Conservation (phyloP, 2,888 invertebrate genomes). For the Drosophila prolongata region DNA sequence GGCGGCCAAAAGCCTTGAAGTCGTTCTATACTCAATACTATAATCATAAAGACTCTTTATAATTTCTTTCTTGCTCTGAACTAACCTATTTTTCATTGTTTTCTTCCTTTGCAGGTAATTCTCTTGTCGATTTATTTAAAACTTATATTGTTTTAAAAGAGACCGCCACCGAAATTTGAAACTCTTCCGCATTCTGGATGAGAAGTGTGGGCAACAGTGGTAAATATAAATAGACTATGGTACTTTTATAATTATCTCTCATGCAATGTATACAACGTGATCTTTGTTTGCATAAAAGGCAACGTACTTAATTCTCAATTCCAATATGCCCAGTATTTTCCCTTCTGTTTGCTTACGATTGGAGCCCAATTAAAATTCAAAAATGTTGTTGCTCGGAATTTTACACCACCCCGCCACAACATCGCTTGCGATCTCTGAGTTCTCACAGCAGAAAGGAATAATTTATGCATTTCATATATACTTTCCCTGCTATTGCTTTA, state of each 20-base stretch:
- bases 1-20: no score
- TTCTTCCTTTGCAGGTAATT: conserved; percentile 6
- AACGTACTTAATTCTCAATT: conserved; percentile 9
- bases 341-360: neutral
- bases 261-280: neutral
- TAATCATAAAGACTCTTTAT: no score
- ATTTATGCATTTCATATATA: conserved; percentile 67
- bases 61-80: no score
- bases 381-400: conserved; percentile 30
- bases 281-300: neutral
- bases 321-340: conserved; percentile 9
- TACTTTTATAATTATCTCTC: conserved; percentile 21
- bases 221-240: conserved; percentile 18
- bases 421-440: conserved; percentile 4
- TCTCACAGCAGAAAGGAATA: conserved; percentile 47
- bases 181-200: conserved; percentile 32
- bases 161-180: neutral
- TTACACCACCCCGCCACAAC: neutral
- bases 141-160: neutral
- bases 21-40: no score
- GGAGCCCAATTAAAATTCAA: conserved; percentile 70
- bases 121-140: neutral
- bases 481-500: conserved; percentile 60
- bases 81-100: neutral
- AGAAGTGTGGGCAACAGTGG: conserved; percentile 5